Percentiles rank a stretch among this genome's conserved stretches.
These are phyloP conservation scores for Sitodiplosis mosellana DNA, from an alignment of 1,140 invertebrate genomes.

Conservation along the genomic window DNA sequence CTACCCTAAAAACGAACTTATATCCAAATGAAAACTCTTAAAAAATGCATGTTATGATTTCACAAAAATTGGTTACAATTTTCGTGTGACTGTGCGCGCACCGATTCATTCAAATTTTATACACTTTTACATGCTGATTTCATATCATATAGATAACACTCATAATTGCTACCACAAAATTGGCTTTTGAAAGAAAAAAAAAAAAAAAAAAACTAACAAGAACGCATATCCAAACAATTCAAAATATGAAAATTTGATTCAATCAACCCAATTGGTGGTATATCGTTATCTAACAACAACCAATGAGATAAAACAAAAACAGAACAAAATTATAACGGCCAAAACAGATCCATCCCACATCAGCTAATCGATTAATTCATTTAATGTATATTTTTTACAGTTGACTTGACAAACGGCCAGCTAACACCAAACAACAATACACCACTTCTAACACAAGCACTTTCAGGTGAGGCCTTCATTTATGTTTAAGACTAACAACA, in stretches of 20 bases:
- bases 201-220: background rate
- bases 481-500: too few relatives aligned
- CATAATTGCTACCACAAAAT: background rate
- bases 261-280: too few relatives aligned
- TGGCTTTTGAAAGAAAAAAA: background rate
- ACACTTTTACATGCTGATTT: too few relatives aligned
- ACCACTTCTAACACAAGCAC: slow-evolving; percentile 78
- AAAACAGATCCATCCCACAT: background rate
- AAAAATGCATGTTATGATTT: too few relatives aligned
- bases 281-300: too few relatives aligned
- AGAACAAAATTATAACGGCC: background rate
- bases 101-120: too few relatives aligned
- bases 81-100: too few relatives aligned
- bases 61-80: too few relatives aligned
- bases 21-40: too few relatives aligned
- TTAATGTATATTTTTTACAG: slow-evolving; percentile 43
- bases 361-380: background rate
- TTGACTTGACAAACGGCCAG: slow-evolving; percentile 86
- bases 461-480: slow-evolving; percentile 57
- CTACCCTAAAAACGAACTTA: too few relatives aligned
- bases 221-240: background rate
- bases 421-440: slow-evolving; percentile 87
- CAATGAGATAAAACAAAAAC: background rate
- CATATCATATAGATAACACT: background rate
- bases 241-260: background rate